Evolutionary conservation across 2,888 invertebrate species (phyloP), one percentile per base, ranked within the genome.

Genomic region (Eupithecia exiguata): DNA sequence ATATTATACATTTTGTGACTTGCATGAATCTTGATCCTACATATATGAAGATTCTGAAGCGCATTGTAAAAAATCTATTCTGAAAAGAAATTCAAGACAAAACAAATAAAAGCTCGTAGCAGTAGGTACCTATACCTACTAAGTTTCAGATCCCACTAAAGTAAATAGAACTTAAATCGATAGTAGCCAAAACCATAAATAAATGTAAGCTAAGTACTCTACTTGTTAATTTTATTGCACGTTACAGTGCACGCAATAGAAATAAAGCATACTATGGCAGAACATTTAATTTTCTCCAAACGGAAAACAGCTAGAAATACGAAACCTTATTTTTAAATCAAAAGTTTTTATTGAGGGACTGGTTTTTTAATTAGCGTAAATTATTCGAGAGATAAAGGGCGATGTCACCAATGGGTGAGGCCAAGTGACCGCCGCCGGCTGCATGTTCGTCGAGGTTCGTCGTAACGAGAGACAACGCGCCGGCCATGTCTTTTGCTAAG

Each of bases 401-500:
- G 83, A 82, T 84, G 85, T 84, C 82, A 84, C 78, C 82, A 66
- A 78, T 74, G 67, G 72, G 69, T 38, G 70, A 62, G 69, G 66
- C 74, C 30, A 70, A 5, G 58, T 21, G 25, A 63, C 53, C 69
- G 71, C 74, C 49, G 68, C 66, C 68, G 75, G 67, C 75, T 74
- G 70, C 21, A 25, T 5, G 58, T 58, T 58, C 58, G 25, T 25
- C 58, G 58, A 14, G 58, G 21, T 58, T 58, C 21, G 58, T 25
- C 68, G 83, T 75, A 81, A 79, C 77, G 76, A 83, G 85, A 79
- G 87, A 86, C 86, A 90, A 82, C 93, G 21, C 9, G 69, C 49
- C 69, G 92, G 91, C 92, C 92, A 93, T 91, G 93, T 93, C 93
- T 93, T 93, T 92, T 91, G 83, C 91, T 91, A 83, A 86, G 87